Base-by-base conservation (phyloP, 2,113 vertebrate genomes). In the Montifringilla adamsi region DNA sequence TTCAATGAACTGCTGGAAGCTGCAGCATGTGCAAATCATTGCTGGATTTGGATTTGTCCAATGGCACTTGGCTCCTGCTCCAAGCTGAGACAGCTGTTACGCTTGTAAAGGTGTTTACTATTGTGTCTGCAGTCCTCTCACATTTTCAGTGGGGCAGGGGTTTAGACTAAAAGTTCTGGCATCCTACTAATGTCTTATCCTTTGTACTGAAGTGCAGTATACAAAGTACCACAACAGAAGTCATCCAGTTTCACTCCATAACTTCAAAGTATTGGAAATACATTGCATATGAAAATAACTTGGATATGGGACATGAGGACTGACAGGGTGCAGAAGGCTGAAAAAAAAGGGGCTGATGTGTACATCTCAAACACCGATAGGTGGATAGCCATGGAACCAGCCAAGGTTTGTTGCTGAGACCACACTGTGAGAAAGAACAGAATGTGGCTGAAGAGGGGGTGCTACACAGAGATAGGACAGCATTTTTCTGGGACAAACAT, bases 301-400 rank as follows among this genome's bases (percentile, higher is more conserved):
- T 41, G 30, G 18, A 46, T 59, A 11, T 13, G 10, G 13, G 7
- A 55, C 11, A 17, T 8, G 17, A 52, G n/a, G 22, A 39, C 28
- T 53, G 50, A 37, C 10, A 24, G 8, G 2, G 2, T 13, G 5
- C 13, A 55, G 30, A 62, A 55, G 9, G 3, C 14, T 15, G 33
- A 28, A 68, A 31, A 30, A 18, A 7, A n/a, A 47, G 14, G 5
- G 26, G n/a, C 6, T 31, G n/a, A 75, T 24, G 10, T 14, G 19
- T 30, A 6, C 9, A 2, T n/a, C 39, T 75, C 47, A 47, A 49
- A 76, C 21, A 47, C 10, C 0, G 0, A 6, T 7, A 33, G 10
- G 22, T 28, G 4, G 31, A 33, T 26, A 41, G 17, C 30, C 55
- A 47, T 11, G 17, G 26, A 43, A 35, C 6, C 46, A 69, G 41